Conservation (phyloP, 2,113 vertebrate species). For the Riparia riparia region DNA sequence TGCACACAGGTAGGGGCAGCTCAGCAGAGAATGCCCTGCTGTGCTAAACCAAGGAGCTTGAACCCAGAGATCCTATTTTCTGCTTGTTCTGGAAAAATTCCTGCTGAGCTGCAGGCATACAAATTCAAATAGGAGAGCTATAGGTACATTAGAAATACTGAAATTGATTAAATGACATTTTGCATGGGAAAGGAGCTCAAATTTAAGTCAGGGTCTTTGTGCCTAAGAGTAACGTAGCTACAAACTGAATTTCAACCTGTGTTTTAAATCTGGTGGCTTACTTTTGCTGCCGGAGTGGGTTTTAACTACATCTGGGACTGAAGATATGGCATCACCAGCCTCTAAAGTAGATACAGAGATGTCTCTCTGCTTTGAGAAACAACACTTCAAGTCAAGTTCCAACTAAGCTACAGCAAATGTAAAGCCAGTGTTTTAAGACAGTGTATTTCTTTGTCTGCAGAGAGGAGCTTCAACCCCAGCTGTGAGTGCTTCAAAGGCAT, state of each 20-base stretch:
- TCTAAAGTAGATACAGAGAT: background rate
- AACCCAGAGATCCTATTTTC: constrained; percentile 1
- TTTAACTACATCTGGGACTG: background rate
- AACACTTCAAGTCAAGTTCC: constrained; percentile 17
- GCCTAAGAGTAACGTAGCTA: background rate
- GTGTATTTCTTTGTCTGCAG: constrained; percentile 3
- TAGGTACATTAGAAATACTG: background rate
- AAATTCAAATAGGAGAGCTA: background rate
- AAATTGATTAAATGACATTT: constrained; percentile 11
- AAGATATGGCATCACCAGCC: background rate
- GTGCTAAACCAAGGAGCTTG: constrained; percentile 10
- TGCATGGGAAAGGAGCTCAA: background rate
- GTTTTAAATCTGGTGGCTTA: constrained; percentile 3
- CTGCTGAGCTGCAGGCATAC: background rate
- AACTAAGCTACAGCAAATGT: constrained; percentile 19
- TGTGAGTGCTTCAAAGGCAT: constrained; percentile 53
- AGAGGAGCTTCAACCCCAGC: constrained; percentile 19
- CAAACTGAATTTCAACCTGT: background rate
- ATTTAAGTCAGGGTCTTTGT: background rate
- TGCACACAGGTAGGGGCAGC: background rate
- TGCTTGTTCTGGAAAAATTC: constrained; percentile 10
- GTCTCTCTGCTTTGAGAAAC: background rate
- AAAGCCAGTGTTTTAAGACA: constrained; percentile 21
- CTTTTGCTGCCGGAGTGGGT: background rate
- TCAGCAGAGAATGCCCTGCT: constrained; percentile 14